Conservation (phyloP, 1,140 invertebrate species). For the Schlechtendalia chinensis region DNA sequence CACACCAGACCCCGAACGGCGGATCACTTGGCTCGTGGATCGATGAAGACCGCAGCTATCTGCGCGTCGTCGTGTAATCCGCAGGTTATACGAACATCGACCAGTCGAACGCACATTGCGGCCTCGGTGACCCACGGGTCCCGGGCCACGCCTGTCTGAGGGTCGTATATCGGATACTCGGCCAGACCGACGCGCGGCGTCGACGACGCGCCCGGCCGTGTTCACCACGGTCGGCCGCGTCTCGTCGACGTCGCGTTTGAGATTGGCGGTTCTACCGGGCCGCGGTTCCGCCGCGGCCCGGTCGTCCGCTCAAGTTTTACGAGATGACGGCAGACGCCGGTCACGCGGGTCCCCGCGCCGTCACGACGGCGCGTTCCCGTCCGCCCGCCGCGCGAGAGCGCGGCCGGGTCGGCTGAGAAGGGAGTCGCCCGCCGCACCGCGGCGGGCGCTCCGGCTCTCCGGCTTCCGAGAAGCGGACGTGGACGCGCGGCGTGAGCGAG, state of each 20-base stretch:
- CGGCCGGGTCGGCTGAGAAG: constrained; percentile 29
- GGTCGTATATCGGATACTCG: constrained; percentile 54
- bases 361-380: neutral
- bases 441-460: neutral
- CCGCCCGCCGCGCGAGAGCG: neutral
- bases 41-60: constrained; percentile 81
- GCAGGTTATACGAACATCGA: constrained; percentile 78
- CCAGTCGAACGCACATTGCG: constrained; percentile 77
- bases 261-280: neutral
- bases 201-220: too few relatives aligned
- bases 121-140: constrained; percentile 53
- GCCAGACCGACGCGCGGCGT: constrained; percentile 55
- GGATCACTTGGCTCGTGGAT: constrained; percentile 74
- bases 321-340: neutral
- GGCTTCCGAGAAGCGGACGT: neutral
- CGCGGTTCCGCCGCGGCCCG: neutral
- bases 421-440: constrained; percentile 45
- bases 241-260: constrained; percentile 49
- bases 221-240: constrained; percentile 51
- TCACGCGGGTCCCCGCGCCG: constrained; percentile 51
- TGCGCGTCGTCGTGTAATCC: constrained; percentile 76
- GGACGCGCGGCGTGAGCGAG: neutral
- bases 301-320: neutral
- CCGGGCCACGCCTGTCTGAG: constrained; percentile 64
- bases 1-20: constrained; percentile 61